Evolutionary conservation across 2,113 vertebrate species (phyloP), one percentile per base, ranked within the genome.

Genomic region (Catagonus wagneri): DNA sequence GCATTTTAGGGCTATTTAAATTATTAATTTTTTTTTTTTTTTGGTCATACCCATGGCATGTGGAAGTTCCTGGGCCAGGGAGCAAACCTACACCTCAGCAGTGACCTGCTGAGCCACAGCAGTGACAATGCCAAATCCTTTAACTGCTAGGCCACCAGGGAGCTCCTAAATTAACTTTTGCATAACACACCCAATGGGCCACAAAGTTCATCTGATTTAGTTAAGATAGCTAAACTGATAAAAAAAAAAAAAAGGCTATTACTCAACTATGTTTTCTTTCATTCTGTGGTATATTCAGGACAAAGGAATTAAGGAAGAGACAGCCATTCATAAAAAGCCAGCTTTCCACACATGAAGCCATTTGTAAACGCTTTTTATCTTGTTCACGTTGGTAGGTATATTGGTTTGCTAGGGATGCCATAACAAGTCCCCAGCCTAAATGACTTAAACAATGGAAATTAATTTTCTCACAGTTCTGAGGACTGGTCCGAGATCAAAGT

Each of bases 281-380:
- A n/a, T 76, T 84, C 39, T 58, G 54, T 3, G 72, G 12, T 23
- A 44, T 25, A 50, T 80, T 94, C 58, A 88, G n/a, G 52, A 50
- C 63, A 39, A 52, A 95, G 34, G 22, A 89, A 72, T 23, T 52
- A 83, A 91, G n/a, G n/a, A 68, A 81, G 23, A 92, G 3, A 4
- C 22, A 89, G 63, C 16, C 17, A 11, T 81, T 96, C 81, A 22
- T 81, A 52, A 95, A 80, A 36, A 63, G 8, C 32, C 74, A 96
- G 10, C 10, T 16, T 90, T 72, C 60, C 34, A 23, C 27, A 25
- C 12, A 23, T 23, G 71, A 87, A 54, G 3, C 4, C 66, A 69
- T 88, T 81, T 11, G 58, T 60, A 29, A 29, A 29, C 8, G 50
- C 54, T 58, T 76, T 76, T 84, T 84, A 29, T 88, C 71, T 39